Conservation (phyloP, 2,113 vertebrate genomes). For the Salvelinus alpinus region DNA sequence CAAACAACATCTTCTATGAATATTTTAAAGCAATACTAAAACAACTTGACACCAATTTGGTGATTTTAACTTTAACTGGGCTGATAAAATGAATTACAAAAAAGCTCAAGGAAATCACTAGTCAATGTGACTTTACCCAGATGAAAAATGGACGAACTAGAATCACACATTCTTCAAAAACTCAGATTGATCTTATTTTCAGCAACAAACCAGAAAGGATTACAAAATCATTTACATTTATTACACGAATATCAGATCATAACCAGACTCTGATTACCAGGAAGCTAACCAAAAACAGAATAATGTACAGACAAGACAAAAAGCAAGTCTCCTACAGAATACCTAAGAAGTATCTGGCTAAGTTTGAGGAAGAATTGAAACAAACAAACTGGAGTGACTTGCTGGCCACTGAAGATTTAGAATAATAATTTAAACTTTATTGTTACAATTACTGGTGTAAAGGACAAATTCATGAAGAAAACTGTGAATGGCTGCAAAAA, state of each 20-base stretch:
- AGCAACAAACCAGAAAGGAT: slow-evolving; percentile 2
- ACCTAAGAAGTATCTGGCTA: too few species aligned
- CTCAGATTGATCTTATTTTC: neutral
- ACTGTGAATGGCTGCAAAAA: too few species aligned
- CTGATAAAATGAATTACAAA: neutral
- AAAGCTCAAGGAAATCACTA: neutral
- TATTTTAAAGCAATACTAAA: too few species aligned
- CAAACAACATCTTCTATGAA: too few species aligned
- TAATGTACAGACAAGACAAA: neutral
- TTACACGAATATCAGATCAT: neutral
- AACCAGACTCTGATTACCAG: neutral
- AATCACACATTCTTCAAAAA: neutral
- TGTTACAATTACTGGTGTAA: too few species aligned
- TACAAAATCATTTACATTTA: neutral
- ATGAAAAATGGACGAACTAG: neutral
- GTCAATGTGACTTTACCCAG: neutral
- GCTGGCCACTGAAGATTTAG: too few species aligned
- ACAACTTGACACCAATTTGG: neutral
- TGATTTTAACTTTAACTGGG: neutral
- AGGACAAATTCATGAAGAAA: too few species aligned
- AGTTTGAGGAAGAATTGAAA: too few species aligned
- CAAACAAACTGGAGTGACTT: too few species aligned
- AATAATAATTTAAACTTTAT: too few species aligned
- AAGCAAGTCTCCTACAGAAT: neutral
- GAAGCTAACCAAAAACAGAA: neutral